Evolutionary conservation across 2,888 invertebrate genomes (phyloP), one percentile per base, ranked within the genome.

Genomic region (Alviniconcha strummeri): DNA sequence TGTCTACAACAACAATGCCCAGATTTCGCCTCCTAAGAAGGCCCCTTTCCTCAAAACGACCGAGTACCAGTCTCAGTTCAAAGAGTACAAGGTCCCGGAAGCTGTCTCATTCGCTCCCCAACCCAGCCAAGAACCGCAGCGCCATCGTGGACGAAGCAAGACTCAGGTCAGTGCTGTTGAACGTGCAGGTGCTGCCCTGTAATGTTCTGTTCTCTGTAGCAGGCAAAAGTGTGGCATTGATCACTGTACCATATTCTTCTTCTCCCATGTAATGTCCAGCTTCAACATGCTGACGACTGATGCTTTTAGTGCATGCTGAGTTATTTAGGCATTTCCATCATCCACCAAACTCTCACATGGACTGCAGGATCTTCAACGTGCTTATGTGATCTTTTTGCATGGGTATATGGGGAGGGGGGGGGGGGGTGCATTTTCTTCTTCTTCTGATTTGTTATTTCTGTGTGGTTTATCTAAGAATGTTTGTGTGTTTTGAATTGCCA

Each of bases 31-130:
- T 9, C 87, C 87, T 75, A 91, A 90, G 84, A 86, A 67, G 69
- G 54, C 56, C 9, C 6, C 15, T 15, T 11, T 87, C 13, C 87
- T 85, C 7, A 67, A 67, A n/a, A 64, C 13, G 55, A 90, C 91
- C 6, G 92, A 93, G 82, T 93, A 92, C 87, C 87, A 88, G 60
- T 85, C 87, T 9, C 90, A 92, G 85, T 93, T 90, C 85, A 90
- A 92, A 82, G 84, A 88, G 4, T 89, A 86, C 78, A 36, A 64
- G 64, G 17, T 64, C 3, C 85, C 86, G 85, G 69, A 72, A 75
- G 9, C 83, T 15, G 57, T 57, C 4, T 36, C 71, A 19, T 11
- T 56, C 3, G 72, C 80, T 36, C 19, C 89, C 88, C n/a, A 86
- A 86, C 9, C 85, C 86, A 11, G 85, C 82, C 76, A 86, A 85